Percentiles rank a stretch among this genome's conserved stretches.
Conservation (phyloP, 2,113 vertebrate genomes). For the Megaceryle torquata region DNA sequence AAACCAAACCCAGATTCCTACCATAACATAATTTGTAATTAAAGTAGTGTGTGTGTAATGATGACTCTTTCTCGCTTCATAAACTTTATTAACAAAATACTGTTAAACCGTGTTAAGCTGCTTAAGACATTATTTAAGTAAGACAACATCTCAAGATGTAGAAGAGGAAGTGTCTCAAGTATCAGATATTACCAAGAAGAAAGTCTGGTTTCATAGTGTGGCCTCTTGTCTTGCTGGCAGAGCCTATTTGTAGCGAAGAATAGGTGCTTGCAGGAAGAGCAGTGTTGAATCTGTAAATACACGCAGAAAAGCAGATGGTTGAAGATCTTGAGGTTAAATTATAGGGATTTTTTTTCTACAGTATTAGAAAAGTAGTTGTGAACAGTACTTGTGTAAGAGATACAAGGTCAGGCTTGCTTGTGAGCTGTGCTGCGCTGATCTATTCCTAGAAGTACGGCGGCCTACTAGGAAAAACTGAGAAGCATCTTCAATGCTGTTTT, state of each 20-base stretch:
- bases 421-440: not conserved
- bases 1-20: not conserved
- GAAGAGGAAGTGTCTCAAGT: not conserved
- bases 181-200: not conserved
- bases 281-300: not conserved
- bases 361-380: rapidly evolving
- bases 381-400: not conserved
- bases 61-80: not conserved
- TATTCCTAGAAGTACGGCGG: not conserved
- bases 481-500: not conserved
- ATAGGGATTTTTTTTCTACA: rapidly evolving
- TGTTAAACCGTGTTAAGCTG: not conserved
- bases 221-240: not conserved
- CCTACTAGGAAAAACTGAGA: not conserved
- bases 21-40: not conserved
- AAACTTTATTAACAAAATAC: not conserved
- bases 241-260: not conserved
- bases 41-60: not conserved
- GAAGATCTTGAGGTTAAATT: not conserved
- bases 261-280: not conserved
- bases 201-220: not conserved
- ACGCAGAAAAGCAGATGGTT: not conserved
- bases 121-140: not conserved
- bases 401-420: not conserved
- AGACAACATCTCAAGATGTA: not conserved